Conservation (phyloP, 2,113 vertebrate species). For the Gallinago jamesoni region DNA sequence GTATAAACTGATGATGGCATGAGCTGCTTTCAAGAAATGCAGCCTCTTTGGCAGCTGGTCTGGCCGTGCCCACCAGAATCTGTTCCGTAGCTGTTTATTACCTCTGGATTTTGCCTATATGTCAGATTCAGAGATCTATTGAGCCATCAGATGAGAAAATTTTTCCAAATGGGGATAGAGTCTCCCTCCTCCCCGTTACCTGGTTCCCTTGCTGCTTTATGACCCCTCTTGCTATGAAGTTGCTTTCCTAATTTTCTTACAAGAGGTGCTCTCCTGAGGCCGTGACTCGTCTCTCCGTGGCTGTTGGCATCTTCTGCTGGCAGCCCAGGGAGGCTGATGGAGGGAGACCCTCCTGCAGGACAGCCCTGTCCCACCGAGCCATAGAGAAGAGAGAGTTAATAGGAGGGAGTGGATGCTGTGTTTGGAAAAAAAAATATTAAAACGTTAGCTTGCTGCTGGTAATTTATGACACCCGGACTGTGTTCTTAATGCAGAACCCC, state of each 20-base stretch:
- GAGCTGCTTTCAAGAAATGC: not conserved
- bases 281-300: not conserved
- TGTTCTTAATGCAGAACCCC: slow-evolving; percentile 33
- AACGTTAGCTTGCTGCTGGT: slow-evolving; percentile 9
- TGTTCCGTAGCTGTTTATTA: not conserved
- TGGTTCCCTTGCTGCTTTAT: not conserved
- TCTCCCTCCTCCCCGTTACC: not conserved
- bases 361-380: not conserved
- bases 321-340: not conserved
- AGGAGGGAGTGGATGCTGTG: not conserved
- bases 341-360: slow-evolving; percentile 14
- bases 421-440: slow-evolving; percentile 3
- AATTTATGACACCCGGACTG: slow-evolving; percentile 25
- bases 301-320: slow-evolving; percentile 12
- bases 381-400: not conserved
- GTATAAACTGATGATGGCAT: not conserved
- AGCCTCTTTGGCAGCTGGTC: not conserved
- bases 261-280: not conserved
- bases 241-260: not conserved
- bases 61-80: not conserved
- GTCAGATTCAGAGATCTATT: not conserved
- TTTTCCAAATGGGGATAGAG: accelerated
- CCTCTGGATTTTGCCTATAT: not conserved
- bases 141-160: not conserved
- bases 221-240: not conserved